phyloP scores from a whole-genome alignment of 2,113 vertebrate species.

The Tachysurus vachellii region DNA sequence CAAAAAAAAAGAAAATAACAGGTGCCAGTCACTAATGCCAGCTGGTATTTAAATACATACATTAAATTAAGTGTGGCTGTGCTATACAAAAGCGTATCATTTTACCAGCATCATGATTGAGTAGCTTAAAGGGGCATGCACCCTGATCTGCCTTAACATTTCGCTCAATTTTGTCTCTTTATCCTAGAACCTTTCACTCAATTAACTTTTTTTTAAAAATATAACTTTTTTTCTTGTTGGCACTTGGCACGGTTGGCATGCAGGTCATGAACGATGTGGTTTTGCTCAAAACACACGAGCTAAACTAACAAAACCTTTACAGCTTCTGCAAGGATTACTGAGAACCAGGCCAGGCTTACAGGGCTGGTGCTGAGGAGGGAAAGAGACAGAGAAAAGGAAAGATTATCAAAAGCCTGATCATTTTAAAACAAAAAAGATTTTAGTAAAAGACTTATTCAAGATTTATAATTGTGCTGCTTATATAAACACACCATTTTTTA shows the following conservation, averaged over 20 bases:
- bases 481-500: not conserved
- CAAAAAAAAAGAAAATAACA: not conserved
- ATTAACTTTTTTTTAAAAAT: conserved; percentile 53
- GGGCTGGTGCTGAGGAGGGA: conserved; percentile 87
- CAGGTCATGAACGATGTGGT: conserved; percentile 86
- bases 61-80: conserved; percentile 65
- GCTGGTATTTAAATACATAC: conserved; percentile 36
- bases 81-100: conserved; percentile 39
- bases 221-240: conserved; percentile 57
- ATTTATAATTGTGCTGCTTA: not conserved
- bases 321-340: conserved; percentile 76
- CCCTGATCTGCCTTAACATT: conserved; percentile 73
- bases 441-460: not conserved
- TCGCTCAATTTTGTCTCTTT: conserved; percentile 50
- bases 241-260: conserved; percentile 78
- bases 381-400: conserved; percentile 18
- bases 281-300: conserved; percentile 93
- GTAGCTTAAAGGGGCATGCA: conserved; percentile 83
- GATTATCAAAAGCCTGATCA: not conserved
- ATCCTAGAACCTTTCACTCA: conserved; percentile 5
- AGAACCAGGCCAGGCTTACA: conserved; percentile 81
- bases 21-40: conserved; percentile 9
- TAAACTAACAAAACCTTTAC: conserved; percentile 89
- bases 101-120: not conserved
- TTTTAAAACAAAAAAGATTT: not conserved